Percentiles rank a stretch among this genome's conserved stretches.
These are phyloP conservation scores for Sicus ferrugineus DNA, from an alignment of 2,888 invertebrate genomes.

Conservation along the genomic window DNA sequence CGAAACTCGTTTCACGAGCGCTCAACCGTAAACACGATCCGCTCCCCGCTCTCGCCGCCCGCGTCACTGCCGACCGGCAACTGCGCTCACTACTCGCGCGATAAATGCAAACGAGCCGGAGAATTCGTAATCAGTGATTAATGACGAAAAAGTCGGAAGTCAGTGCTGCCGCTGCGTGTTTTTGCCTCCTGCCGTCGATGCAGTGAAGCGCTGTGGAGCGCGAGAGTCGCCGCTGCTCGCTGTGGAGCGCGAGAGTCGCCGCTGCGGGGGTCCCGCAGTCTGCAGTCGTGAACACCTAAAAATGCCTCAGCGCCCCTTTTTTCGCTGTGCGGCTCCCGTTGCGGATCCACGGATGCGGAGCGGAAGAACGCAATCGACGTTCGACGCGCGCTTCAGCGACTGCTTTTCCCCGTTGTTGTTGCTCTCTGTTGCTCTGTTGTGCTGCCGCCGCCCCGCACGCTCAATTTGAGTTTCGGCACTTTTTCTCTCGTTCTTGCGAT, in stretches of 20 bases:
- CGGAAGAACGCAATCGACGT: no score
- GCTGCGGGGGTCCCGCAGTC: background rate
- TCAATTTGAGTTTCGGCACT: constrained; percentile 3
- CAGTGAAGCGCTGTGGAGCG: background rate
- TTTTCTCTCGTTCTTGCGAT: background rate
- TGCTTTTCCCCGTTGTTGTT: background rate
- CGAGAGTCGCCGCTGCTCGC: background rate
- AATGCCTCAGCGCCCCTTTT: background rate
- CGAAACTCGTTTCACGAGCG: no score
- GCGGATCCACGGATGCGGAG: background rate
- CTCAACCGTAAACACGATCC: no score
- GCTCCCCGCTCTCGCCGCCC: no score
- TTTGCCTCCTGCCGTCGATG: background rate
- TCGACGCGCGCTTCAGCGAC: background rate
- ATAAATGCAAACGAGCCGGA: constrained; percentile 39
- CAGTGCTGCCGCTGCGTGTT: constrained; percentile 12
- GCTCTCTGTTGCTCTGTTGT: background rate
- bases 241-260: background rate
- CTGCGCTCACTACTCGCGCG: constrained; percentile 32
- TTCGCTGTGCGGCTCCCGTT: background rate
- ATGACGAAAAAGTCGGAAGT: constrained; percentile 37
- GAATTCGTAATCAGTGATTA: constrained; percentile 42
- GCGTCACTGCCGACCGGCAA: background rate
- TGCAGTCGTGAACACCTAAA: constrained; percentile 12
- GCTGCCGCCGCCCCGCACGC: background rate